Percentiles rank a stretch among this genome's conserved stretches.
Conservation (phyloP, 2,797 vertebrate genomes). For the Malurus splendens region DNA sequence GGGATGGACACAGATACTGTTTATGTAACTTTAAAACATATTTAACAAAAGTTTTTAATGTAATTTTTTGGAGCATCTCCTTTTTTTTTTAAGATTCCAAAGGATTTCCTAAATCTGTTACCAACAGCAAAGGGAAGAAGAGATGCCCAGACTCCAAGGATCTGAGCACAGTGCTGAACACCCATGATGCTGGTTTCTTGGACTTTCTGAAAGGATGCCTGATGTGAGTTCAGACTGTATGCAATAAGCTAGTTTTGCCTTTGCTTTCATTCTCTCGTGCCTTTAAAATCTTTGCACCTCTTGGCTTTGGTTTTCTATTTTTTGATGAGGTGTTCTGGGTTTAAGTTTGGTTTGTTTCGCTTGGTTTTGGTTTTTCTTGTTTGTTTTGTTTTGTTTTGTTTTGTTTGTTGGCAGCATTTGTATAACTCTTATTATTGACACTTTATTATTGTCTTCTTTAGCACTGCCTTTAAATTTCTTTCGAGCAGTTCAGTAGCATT, state of each 20-base stretch:
- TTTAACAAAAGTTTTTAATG: not conserved
- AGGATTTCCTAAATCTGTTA: constrained; percentile 84
- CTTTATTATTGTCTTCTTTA: not conserved
- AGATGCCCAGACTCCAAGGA: constrained; percentile 85
- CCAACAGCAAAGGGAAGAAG: constrained; percentile 88
- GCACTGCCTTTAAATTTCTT: not conserved
- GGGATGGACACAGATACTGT: not conserved
- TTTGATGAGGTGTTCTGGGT: not conserved
- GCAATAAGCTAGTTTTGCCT: not conserved
- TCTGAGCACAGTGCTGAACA: constrained; percentile 81
- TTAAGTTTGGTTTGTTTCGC: not conserved
- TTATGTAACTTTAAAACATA: not conserved
- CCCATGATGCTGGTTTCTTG: constrained; percentile 81
- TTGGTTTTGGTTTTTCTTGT: not conserved
- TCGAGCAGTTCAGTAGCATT: not conserved
- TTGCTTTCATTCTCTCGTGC: not conserved
- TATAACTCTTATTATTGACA: not conserved
- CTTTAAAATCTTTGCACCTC: not conserved
- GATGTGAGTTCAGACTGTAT: constrained; percentile 70
- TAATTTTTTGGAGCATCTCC: not conserved
- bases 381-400: not conserved
- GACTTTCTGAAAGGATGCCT: constrained; percentile 89
- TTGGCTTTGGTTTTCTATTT: not conserved
- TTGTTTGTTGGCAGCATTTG: not conserved
- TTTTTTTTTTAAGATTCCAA: constrained; percentile 82